Base-by-base conservation (phyloP, 2,888 invertebrate genomes). In the Eristalis arbustorum region DNA sequence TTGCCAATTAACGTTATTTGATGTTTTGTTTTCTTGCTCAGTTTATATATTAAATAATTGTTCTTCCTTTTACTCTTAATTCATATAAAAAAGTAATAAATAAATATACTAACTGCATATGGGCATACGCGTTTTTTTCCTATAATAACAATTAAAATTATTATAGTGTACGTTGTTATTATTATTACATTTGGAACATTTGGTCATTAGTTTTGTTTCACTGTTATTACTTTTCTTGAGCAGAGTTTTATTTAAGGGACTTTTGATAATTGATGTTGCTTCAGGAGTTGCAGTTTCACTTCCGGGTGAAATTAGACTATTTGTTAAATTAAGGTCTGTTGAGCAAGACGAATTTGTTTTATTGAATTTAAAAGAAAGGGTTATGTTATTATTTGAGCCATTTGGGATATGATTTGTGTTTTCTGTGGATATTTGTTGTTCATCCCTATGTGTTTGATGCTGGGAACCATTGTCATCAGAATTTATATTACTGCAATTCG, bases 51-150 rank as follows among this genome's bases (percentile, higher is more conserved):
- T 37, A 37, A 66, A n/a, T 18, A 57, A 37, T 0, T 25, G 23
- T 63, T 56, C 13, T 42, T 59, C 49, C 49, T 10, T 68, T 67
- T n/a, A 11, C 59, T 31, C 31, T 67, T 25, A 37, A 49, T 59
- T 40, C 37, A 49, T 49, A 49, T 18, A 40, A 85, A 75, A 81
- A 82, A 31, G 83, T 31, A 82, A 23, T 62, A 61, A 81, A 79
- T 66, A 57, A 81, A 69, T 84, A 56, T 92, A 92, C 92, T 92
- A 92, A 92, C 92, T 92, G 92, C 92, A 92, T 91, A 91, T 91
- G 90, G 92, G 91, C 91, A 92, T 90, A 91, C 92, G 92, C 90
- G 92, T 91, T 89, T 92, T 92, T 91, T 92, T 92, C 89, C 91
- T 91, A 91, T 92, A 92, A 90, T 91, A 92, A 89, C 92, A 92